Evolutionary conservation across 2,113 vertebrate genomes (phyloP).

Genomic region (Camelus dromedarius): DNA sequence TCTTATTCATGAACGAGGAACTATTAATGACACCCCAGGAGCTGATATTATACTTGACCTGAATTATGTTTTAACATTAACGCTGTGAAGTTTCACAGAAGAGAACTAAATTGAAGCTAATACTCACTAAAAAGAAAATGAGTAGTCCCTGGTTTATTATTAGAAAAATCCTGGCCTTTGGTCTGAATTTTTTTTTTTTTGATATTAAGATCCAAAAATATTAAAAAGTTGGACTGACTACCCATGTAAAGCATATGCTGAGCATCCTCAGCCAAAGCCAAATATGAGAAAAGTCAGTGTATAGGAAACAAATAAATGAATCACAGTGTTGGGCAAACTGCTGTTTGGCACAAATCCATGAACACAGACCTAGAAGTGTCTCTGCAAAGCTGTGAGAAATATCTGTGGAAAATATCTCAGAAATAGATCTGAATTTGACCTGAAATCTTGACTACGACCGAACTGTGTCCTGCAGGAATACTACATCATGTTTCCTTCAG

Average conservation of each 20-base stretch:
- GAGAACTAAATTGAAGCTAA: constrained; percentile 68
- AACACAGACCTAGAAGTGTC: constrained; percentile 54
- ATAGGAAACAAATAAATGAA: constrained; percentile 77
- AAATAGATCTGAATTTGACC: constrained; percentile 57
- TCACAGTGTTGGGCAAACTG: constrained; percentile 73
- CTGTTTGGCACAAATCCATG: constrained; percentile 63
- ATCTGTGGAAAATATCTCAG: constrained; percentile 53
- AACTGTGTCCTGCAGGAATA: constrained; percentile 18
- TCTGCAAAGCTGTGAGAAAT: constrained; percentile 57
- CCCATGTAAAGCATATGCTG: constrained; percentile 36
- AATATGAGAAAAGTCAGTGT: constrained; percentile 70
- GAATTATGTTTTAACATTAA: constrained; percentile 72
- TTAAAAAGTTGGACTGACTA: constrained; percentile 44
- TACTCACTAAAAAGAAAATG: constrained; percentile 59
- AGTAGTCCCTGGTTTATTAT: constrained; percentile 67
- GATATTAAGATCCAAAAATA: constrained; percentile 59
- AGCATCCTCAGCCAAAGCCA: constrained; percentile 59
- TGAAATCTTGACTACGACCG: constrained; percentile 40
- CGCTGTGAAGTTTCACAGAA: constrained; percentile 49
- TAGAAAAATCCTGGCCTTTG: constrained; percentile 63
- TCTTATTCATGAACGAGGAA: constrained; percentile 66
- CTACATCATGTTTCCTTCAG: constrained; percentile 19
- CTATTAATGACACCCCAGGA: constrained; percentile 73
- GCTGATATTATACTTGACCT: constrained; percentile 75
- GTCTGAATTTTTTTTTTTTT: constrained; percentile 42